Percentiles rank a stretch among this genome's conserved stretches.
Conservation (phyloP, 2,113 vertebrate genomes). For the Alethe diademata region DNA sequence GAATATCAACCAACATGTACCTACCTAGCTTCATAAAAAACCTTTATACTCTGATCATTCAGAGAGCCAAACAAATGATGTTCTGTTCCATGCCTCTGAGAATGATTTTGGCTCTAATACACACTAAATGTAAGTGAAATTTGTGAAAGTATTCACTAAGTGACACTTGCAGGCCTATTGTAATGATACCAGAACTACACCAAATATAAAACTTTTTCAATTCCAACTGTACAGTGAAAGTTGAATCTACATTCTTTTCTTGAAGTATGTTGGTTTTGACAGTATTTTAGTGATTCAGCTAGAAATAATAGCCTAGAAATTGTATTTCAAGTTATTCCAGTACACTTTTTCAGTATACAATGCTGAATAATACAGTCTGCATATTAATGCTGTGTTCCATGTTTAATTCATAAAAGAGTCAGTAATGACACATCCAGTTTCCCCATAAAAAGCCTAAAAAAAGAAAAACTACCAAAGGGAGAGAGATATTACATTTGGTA, state of each 20-base stretch:
- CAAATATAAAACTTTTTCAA: neutral
- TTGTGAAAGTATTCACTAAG: neutral
- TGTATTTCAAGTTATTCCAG: neutral
- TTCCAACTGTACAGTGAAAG: neutral
- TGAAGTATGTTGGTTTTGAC: neutral
- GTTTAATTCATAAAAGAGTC: neutral
- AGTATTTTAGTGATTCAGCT: neutral
- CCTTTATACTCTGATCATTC: neutral
- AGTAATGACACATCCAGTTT: neutral
- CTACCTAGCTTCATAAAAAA: neutral
- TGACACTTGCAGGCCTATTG: neutral
- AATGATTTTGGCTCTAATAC: neutral
- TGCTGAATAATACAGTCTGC: neutral
- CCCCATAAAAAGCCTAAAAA: neutral
- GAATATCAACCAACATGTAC: neutral
- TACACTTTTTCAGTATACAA: neutral
- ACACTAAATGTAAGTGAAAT: neutral
- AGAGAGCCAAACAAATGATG: neutral
- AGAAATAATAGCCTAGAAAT: constrained; percentile 6
- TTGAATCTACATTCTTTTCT: neutral
- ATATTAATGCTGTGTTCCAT: neutral
- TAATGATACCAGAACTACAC: neutral
- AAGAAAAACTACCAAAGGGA: neutral
- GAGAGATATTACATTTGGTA: neutral
- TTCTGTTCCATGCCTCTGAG: neutral